Conservation (phyloP, 2,888 invertebrate genomes). For the Iphiclides podalirius region DNA sequence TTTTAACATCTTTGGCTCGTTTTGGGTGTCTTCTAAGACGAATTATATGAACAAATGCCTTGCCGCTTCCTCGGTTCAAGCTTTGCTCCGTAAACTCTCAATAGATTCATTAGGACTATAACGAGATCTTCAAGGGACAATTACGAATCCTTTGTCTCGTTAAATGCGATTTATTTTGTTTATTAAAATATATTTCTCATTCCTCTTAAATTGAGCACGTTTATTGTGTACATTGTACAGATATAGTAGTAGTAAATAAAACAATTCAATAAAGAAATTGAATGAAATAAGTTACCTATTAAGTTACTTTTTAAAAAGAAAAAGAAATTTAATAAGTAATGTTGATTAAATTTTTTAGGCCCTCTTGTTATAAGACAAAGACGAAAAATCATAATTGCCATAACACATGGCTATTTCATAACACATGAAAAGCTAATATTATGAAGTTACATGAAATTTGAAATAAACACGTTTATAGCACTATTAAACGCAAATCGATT, state of each 20-base stretch:
- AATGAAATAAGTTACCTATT: too few species aligned
- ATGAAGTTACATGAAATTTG: neutral
- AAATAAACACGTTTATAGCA: conserved; percentile 46
- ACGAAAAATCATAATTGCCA: too few species aligned
- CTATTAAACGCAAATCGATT: conserved; percentile 73
- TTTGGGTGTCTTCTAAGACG: too few species aligned
- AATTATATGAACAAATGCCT: conserved; percentile 49
- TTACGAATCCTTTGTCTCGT: conserved; percentile 72
- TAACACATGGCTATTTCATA: too few species aligned
- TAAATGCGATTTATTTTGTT: conserved; percentile 72
- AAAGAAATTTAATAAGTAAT: too few species aligned
- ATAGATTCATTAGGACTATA: conserved; percentile 78
- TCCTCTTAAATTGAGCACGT: neutral
- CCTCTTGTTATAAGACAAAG: too few species aligned
- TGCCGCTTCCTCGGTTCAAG: conserved; percentile 58
- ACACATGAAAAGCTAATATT: too few species aligned
- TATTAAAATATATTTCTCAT: conserved; percentile 41
- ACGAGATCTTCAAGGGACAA: conserved; percentile 73
- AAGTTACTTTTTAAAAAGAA: too few species aligned
- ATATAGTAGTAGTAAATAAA: too few species aligned
- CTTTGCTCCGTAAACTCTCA: conserved; percentile 70
- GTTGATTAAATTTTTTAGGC: too few species aligned
- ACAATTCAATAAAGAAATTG: too few species aligned
- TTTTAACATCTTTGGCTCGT: too few species aligned
- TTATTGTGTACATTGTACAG: neutral